These are phyloP conservation scores for Microplitis manilae DNA, from an alignment of 2,888 invertebrate genomes.

Conservation along the genomic window DNA sequence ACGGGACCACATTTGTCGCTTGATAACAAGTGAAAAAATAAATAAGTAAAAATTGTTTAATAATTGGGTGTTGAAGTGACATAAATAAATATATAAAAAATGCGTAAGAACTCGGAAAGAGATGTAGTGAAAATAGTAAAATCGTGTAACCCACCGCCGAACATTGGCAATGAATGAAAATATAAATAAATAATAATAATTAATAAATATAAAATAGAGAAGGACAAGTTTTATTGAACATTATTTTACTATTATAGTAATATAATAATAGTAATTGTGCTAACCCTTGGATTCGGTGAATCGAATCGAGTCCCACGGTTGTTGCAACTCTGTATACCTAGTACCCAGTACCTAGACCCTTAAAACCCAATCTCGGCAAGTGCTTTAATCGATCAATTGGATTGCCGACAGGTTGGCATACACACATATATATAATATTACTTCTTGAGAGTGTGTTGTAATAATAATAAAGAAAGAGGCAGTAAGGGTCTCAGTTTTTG, in stretches of 20 bases:
- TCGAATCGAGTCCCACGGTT: conserved; percentile 17
- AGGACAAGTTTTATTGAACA: conserved; percentile 8
- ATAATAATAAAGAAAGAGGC: conserved; percentile 12
- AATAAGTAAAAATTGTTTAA: conserved; percentile 1
- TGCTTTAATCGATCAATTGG: conserved; percentile 1
- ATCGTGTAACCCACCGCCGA: conserved; percentile 51
- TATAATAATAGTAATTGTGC: conserved; percentile 3
- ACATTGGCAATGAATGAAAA: conserved; percentile 48
- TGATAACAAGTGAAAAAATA: background rate
- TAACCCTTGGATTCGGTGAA: background rate
- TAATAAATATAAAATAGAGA: background rate
- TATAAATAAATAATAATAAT: conserved; percentile 11
- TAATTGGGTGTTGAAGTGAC: conserved; percentile 9
- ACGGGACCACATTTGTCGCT: background rate
- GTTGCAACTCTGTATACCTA: conserved; percentile 2
- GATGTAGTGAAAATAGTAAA: conserved; percentile 51
- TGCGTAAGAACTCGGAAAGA: conserved; percentile 50
- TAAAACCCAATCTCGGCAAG: conserved; percentile 1
- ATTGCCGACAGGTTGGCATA: background rate
- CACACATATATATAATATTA: conserved; percentile 1
- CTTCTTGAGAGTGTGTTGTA: background rate
- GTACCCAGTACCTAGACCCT: background rate
- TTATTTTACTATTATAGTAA: conserved; percentile 3
- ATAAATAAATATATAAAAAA: conserved; percentile 38
- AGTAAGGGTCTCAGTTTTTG: conserved; percentile 1